Evolutionary conservation across 2,888 invertebrate genomes (phyloP), one percentile per base, ranked within the genome.

Genomic region (Ramazzottius varieornatus): DNA sequence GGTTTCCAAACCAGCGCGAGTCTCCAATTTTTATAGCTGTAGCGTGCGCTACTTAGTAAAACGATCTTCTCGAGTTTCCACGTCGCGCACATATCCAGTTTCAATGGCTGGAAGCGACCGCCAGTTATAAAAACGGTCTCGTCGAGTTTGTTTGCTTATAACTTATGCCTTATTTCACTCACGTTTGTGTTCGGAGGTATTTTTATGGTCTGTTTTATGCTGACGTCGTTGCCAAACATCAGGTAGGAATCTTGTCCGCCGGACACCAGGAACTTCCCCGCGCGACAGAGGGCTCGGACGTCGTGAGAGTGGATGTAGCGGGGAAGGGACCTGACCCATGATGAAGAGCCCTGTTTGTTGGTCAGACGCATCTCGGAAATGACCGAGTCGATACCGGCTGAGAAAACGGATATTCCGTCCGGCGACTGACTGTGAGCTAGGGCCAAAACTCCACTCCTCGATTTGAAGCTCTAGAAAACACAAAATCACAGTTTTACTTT

Each of bases 261-360:
- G 32, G 74, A 72, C 1, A 73, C 69, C 29, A 75, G 65, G 32
- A 65, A 67, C 8, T 70, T 67, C 1, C 69, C 70, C 16, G 71
- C 68, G 29, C 71, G 69, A 16, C 70, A 69, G 32, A 75, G 65
- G 8, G 73, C 72, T 46, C 73, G 68, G n/a, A 75, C 73, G 69
- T 75, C 75, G 65, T 75, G 74, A 1, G 72, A 72, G 66, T 75
- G 75, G 32, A 71, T 71, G 24, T 68, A 66, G 33, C 70, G 69
- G 1, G 72, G 69, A 8, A 68, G 67, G 4, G 73, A 70, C 13
- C 70, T 69, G 13, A 73, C 72, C 75, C 75, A 75, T 13, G 20
- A 8, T 4, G 54, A 54, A 4, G 29, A 16, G 29, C 54, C 54
- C 4, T 8, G n/a, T 4, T 54, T 29, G n/a, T 16, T 54, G n/a